Evolutionary conservation across 2,888 invertebrate species (phyloP), one percentile per base, ranked within the genome.

Genomic region (Dynastes grantii): DNA sequence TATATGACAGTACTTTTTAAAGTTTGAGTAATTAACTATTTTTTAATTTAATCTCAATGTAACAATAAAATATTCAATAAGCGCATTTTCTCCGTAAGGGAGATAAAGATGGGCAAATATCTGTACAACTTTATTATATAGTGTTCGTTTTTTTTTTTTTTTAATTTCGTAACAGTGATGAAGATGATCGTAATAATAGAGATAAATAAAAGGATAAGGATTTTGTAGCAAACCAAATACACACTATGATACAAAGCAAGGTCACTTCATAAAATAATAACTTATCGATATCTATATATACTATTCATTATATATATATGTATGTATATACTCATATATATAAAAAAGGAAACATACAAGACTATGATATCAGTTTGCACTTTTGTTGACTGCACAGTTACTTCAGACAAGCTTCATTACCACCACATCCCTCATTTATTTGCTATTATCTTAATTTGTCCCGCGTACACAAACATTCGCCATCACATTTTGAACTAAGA

Each of bases 211-310:
- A 61, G 55, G 71, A 45, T 40, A 27, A 73, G 73, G 73, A 40
- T 53, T 68, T 61, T 70, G 64, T 61, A 73, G 78, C 78, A 63
- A 78, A 78, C 73, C 78, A 85, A 86, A 86, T 85, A 85, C 85
- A 86, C 85, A 85, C 89, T 90, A 91, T 91, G 88, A 89, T 91
- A 91, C 90, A 91, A 91, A 91, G 91, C 91, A 91, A 91, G 91
- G 91, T 89, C 91, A 91, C 91, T 91, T 91, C 90, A 90, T 86
- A 90, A 91, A 91, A 77, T 79, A 83, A 91, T 91, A 91, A 91
- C 90, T 91, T 90, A 90, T 87, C 83, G 88, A 89, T 88, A 87
- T 89, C 90, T 90, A 90, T 90, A 84, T 85, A 83, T 85, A 84
- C 79, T 84, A 84, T 84, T 83, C 83, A 81, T 83, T 82, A 82